A percentile compares a stretch with the other conserved stretches of the same genome.
Evolutionary conservation across 2,797 vertebrate species (phyloP).

Genomic region (Orestias chungarensis): DNA sequence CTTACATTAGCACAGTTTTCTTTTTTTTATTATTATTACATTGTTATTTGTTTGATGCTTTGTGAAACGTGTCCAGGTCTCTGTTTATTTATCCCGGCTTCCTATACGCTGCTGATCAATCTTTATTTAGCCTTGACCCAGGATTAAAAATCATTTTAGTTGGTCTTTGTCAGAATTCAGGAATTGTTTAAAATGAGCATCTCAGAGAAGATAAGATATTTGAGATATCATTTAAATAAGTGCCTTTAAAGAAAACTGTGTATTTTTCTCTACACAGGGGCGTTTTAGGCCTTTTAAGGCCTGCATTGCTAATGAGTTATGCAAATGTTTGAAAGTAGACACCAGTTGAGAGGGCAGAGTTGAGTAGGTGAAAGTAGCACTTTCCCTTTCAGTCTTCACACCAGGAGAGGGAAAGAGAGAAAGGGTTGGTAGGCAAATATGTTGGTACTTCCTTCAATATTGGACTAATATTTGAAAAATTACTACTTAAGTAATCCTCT

Average conservation of each 20-base stretch:
- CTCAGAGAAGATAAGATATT: background rate
- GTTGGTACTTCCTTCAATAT: background rate
- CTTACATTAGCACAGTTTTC: no score
- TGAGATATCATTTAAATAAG: background rate
- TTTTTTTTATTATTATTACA: background rate
- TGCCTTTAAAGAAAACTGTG: background rate
- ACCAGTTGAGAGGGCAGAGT: constrained; percentile 44
- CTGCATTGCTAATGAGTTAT: constrained; percentile 61
- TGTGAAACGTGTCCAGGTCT: background rate
- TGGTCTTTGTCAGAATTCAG: background rate
- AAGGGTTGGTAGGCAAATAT: background rate
- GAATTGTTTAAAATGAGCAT: no score
- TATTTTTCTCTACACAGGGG: constrained; percentile 2
- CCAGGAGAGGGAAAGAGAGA: constrained; percentile 12
- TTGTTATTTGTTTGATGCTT: background rate
- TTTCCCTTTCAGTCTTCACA: constrained; percentile 46
- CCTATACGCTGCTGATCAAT: background rate
- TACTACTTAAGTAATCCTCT: background rate
- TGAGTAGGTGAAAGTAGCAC: constrained; percentile 52
- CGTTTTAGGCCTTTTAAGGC: constrained; percentile 9
- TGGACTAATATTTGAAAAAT: background rate
- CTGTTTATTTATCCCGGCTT: background rate
- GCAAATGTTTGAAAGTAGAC: constrained; percentile 67
- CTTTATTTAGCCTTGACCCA: background rate
- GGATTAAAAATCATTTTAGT: constrained; percentile 5